Conservation (phyloP, 1,140 invertebrate species). For the Coptotermes formosanus region DNA sequence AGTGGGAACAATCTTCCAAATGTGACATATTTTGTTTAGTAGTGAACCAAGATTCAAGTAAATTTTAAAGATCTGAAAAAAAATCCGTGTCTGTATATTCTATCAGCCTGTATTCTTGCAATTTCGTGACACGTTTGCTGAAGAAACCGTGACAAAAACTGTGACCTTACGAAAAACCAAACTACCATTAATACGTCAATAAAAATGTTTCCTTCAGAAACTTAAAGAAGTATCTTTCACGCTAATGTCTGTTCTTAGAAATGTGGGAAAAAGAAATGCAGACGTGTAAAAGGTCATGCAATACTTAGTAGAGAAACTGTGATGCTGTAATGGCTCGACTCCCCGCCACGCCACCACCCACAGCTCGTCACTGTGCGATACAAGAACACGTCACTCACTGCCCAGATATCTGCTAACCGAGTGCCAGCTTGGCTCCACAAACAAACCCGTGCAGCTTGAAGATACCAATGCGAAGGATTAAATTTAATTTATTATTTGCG, state of each 20-base stretch:
- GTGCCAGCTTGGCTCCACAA: no score
- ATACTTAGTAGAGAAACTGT: neutral
- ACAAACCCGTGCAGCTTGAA: no score
- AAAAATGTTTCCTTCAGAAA: neutral
- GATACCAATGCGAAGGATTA: no score
- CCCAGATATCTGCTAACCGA: no score
- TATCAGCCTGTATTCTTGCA: neutral
- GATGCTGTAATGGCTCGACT: neutral
- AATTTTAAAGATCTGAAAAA: neutral
- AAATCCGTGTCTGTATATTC: neutral
- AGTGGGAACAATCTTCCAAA: no score
- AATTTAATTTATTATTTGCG: no score
- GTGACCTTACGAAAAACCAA: neutral
- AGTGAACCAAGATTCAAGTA: no score
- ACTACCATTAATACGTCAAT: neutral
- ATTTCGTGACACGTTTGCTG: neutral
- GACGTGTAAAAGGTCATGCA: neutral
- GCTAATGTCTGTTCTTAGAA: neutral
- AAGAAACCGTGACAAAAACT: neutral
- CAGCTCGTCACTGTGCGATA: neutral
- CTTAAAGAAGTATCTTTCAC: neutral
- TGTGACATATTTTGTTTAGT: no score
- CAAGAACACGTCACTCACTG: neutral
- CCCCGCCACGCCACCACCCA: neutral
- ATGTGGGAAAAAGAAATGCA: neutral